These are phyloP conservation scores for Scotopteryx bipunctaria DNA, from an alignment of 2,888 invertebrate genomes.

Conservation along the genomic window DNA sequence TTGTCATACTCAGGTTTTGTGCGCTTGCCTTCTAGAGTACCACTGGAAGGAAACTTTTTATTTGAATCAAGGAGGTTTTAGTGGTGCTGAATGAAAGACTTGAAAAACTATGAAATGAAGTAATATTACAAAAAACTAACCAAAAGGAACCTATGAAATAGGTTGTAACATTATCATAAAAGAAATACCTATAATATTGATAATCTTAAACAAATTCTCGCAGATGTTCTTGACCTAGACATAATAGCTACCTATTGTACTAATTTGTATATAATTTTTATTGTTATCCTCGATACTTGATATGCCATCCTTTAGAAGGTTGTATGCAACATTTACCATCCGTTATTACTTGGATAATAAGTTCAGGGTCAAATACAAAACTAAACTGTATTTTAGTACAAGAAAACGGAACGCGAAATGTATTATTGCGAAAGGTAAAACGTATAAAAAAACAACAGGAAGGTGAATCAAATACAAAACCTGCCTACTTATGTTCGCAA, in stretches of 20 bases:
- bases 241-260: too few species aligned
- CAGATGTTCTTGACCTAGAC: too few species aligned
- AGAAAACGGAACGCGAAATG: neutral
- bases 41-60: too few species aligned
- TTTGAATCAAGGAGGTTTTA: too few species aligned
- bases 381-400: neutral
- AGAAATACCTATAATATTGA: too few species aligned
- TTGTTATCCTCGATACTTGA: neutral
- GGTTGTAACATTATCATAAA: too few species aligned
- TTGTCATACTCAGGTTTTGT: conserved; percentile 94
- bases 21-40: conserved; percentile 95
- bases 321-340: conserved; percentile 3
- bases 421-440: conserved; percentile 23
- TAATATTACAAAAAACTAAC: too few species aligned
- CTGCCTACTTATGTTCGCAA: neutral
- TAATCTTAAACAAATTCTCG: too few species aligned
- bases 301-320: conserved; percentile 16
- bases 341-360: neutral
- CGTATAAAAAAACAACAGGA: neutral
- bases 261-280: too few species aligned
- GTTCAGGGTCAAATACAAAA: conserved; percentile 9
- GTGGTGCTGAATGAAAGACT: too few species aligned
- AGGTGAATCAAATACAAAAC: conserved; percentile 7
- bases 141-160: too few species aligned
- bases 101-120: too few species aligned